phyloP scores from a whole-genome alignment of 2,113 vertebrate species.

The Toxotes jaculatrix region DNA sequence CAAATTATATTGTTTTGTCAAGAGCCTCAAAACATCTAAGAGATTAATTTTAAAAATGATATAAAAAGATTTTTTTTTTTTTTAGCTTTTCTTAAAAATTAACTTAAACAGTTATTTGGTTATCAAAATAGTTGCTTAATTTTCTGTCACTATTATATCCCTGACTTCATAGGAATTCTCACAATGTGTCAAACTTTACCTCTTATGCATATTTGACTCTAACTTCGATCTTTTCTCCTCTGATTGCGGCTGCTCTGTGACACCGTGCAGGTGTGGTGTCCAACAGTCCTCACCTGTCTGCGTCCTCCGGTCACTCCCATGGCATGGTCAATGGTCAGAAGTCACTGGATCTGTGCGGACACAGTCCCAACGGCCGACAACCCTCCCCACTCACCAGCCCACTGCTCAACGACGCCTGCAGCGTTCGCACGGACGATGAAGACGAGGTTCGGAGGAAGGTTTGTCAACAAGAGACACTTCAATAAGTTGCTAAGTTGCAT shows the following conservation, averaged over 20 bases:
- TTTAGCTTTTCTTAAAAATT: too few species aligned
- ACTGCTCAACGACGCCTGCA: conserved; percentile 90
- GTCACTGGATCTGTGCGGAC: conserved; percentile 86
- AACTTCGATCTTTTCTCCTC: conserved; percentile 22
- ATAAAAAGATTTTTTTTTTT: not conserved
- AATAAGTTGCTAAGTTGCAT: not conserved
- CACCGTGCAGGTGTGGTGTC: conserved; percentile 86
- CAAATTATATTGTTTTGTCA: not conserved
- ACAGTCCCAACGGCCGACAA: conserved; percentile 91
- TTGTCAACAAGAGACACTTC: conserved; percentile 41
- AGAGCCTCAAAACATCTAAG: not conserved
- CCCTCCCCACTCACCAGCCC: conserved; percentile 95
- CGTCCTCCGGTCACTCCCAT: conserved; percentile 89
- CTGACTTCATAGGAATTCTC: conserved; percentile 2
- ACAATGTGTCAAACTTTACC: not conserved
- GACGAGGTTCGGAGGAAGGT: conserved; percentile 96
- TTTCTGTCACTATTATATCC: not conserved
- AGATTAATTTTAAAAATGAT: not conserved
- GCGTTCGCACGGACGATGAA: conserved; percentile 92
- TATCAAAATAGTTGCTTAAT: not conserved
- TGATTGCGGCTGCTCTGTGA: not conserved
- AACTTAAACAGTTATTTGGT: not conserved
- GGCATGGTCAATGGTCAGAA: conserved; percentile 88
- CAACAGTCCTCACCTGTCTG: conserved; percentile 90
- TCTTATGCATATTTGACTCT: not conserved